Percentiles rank a stretch among this genome's conserved stretches.
phyloP scores from a whole-genome alignment of 2,113 vertebrate species.

The Prietella phreatophila region DNA sequence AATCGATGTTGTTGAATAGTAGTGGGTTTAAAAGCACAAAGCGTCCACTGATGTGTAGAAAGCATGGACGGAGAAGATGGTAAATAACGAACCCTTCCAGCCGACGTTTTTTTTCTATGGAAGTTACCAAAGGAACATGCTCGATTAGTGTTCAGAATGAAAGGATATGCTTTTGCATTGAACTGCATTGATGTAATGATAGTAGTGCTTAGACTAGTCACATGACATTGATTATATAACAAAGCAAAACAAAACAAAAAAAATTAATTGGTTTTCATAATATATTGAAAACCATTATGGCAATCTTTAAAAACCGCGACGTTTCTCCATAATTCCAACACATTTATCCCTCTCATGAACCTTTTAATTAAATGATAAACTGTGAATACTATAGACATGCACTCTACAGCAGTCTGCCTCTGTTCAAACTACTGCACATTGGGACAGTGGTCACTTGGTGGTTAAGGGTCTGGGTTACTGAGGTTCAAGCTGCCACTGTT shows the following conservation, averaged over 20 bases:
- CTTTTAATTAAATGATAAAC: background rate
- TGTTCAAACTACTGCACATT: background rate
- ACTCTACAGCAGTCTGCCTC: background rate
- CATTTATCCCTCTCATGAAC: background rate
- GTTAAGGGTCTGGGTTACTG: no score
- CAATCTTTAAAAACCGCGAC: background rate
- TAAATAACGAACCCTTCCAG: background rate
- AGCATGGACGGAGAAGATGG: background rate
- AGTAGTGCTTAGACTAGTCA: background rate
- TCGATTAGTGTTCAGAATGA: background rate
- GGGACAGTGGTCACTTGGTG: no score
- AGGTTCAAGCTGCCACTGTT: no score
- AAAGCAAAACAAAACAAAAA: background rate
- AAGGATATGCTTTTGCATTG: background rate
- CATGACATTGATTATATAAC: slow-evolving; percentile 19
- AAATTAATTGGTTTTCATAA: background rate
- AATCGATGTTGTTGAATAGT: slow-evolving; percentile 2
- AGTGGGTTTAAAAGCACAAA: background rate
- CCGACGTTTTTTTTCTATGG: background rate
- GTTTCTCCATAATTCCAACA: background rate
- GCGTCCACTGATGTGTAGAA: background rate
- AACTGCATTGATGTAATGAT: background rate
- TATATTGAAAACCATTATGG: background rate
- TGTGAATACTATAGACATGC: background rate
- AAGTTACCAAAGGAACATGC: background rate